Base-by-base conservation (phyloP, 92 coral and sea anemone species). In the Galaxea fascicularis region DNA sequence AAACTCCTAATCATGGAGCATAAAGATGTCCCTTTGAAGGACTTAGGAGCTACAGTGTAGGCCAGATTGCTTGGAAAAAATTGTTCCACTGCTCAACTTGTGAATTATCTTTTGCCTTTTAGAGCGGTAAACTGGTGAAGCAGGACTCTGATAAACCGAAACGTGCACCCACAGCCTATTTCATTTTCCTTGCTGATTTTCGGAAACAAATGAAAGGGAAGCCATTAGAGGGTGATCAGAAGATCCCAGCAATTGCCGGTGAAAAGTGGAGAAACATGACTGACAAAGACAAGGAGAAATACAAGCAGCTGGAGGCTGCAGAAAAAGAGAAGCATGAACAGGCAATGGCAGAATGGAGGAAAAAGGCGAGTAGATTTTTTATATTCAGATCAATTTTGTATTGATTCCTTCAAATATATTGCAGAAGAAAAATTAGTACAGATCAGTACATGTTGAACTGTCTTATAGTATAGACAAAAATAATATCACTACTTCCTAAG, bases 71-170 rank as follows among this genome's bases (percentile, higher is more conserved):
- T 35, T 35, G 2, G 41, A 35, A 35, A n/a, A n/a, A 35, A 35
- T 35, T 35, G 41, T 35, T 35, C 41, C 6, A 35, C 41, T 35
- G 6, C n/a, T 35, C 41, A 35, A 35, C 41, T 35, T 35, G 41
- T 2, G 41, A 35, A 17, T 58, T 21, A 31, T 6, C 53, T 13
- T 83, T 73, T 67, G 35, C 20, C 70, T 44, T 52, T 77, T 73
- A 94, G 98, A 84, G 90, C 84, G 95, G 95, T 8, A 92, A 94
- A 64, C 60, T 71, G 27, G 71, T 65, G 31, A 85, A 89, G 83
- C 83, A 77, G 44, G 99, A 97, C 64, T 91, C 95, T 16, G 94
- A 91, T 45, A 97, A 95, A 78, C 99, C 99, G 44, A 97, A 94
- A 73, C 89, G 94, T 65, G 85, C 98, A 30, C 92, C 85, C 8